Evolutionary conservation across 2,888 invertebrate species (phyloP).

Genomic region (Cabera pusaria): DNA sequence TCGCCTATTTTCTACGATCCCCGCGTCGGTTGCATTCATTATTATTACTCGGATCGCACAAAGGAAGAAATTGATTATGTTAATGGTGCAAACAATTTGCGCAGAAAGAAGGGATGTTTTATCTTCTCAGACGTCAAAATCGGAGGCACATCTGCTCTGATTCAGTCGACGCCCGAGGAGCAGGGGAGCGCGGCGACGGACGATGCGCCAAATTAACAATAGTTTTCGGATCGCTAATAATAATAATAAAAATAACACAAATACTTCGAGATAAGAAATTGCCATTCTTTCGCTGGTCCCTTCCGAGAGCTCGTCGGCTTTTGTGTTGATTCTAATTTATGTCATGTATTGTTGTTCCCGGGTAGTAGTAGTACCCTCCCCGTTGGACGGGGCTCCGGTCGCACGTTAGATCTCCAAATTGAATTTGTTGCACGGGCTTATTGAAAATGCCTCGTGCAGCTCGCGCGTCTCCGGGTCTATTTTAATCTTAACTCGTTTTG

Average conservation of each 20-base stretch:
- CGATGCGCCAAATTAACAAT: conserved; percentile 71
- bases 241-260: conserved; percentile 77
- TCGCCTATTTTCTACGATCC: conserved; percentile 38
- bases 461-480: conserved; percentile 35
- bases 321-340: conserved; percentile 82
- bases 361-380: conserved; percentile 76
- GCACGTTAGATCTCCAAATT: conserved; percentile 59
- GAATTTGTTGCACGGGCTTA: conserved; percentile 73
- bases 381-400: conserved; percentile 69
- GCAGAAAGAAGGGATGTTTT: conserved; percentile 54
- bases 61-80: conserved; percentile 59
- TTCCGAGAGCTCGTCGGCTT: conserved; percentile 74
- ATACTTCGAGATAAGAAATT: conserved; percentile 76
- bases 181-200: conserved; percentile 54
- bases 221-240: conserved; percentile 62
- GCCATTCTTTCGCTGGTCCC: conserved; percentile 79
- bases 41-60: conserved; percentile 46
- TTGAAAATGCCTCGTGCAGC: conserved; percentile 63
- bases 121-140: conserved; percentile 52
- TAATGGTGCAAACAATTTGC: conserved; percentile 50
- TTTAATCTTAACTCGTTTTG: conserved; percentile 34
- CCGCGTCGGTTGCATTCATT: conserved; percentile 44
- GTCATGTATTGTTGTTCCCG: conserved; percentile 75
- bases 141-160: conserved; percentile 73
- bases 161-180: conserved; percentile 51